Base-by-base conservation (phyloP, 2,113 vertebrate species). In the Eulemur macaco region DNA sequence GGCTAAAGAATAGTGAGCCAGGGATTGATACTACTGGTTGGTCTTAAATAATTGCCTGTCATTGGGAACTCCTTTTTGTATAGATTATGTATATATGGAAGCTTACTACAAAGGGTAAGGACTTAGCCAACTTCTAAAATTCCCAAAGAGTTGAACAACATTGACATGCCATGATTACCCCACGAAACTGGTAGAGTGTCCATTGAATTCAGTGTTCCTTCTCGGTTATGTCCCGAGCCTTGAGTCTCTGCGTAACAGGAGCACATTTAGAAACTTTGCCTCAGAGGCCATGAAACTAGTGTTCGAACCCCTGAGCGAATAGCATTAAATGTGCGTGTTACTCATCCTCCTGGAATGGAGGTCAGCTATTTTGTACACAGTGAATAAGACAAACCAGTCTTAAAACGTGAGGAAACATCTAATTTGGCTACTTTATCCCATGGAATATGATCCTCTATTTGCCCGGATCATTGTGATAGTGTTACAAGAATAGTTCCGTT, bases 391-490 rank as follows among this genome's bases (percentile, higher is more conserved):
- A 94, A 86, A 54, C 37, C 56, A 60, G 13, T 98, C 96, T 96
- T 87, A 95, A 98, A 98, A 97, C 91, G 83, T 98, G 98, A 98
- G 97, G 98, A 98, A 98, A 96, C 52, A 96, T 98, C 98, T 98
- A 97, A 69, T 98, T 98, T 97, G 89, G 94, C 95, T 71, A 74
- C 95, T 98, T 98, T 97, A 97, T 96, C 97, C 97, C 89, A 92
- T 85, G 97, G 96, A 97, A 98, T 97, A 90, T 34, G 0, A 47
- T 98, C 93, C 96, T 89, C 87, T 97, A 15, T 97, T 97, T 97
- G 95, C 91, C 98, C 97, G 98, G 90, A 92, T 97, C 71, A 58
- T 97, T 98, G 97, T 97, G 96, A 95, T 98, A 97, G 96, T n/a
- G 91, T 98, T 98, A 98, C 89, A 88, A 97, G 97, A 98, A 98